Conservation (phyloP, 2,797 vertebrate species). For the Sebastes steindachneri region DNA sequence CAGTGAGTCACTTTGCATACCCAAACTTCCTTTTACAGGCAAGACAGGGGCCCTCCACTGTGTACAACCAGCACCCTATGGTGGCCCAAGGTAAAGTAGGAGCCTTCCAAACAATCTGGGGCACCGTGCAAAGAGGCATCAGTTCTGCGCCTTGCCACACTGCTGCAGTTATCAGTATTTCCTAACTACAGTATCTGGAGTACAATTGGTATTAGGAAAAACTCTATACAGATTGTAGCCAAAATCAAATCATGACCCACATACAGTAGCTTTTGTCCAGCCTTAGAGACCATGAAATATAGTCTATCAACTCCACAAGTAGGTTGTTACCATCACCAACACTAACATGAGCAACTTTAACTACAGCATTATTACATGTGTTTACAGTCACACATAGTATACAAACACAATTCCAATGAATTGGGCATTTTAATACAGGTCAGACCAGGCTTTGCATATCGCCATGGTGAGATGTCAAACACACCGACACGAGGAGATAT, state of each 20-base stretch:
- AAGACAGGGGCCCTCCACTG: conserved; percentile 21
- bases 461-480: conserved; percentile 53
- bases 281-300: background rate
- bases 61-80: conserved; percentile 34
- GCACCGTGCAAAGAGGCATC: conserved; percentile 21
- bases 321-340: background rate
- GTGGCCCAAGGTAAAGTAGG: conserved; percentile 36
- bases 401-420: conserved; percentile 15
- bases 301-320: background rate
- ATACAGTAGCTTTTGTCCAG: conserved; percentile 25
- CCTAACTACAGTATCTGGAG: conserved; percentile 46
- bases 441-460: conserved; percentile 55
- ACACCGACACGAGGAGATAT: conserved; percentile 32
- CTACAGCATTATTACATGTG: background rate
- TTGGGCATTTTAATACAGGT: conserved; percentile 22
- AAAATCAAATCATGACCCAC: conserved; percentile 48
- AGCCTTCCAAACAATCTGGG: conserved; percentile 39
- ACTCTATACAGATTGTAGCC: conserved; percentile 4
- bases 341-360: background rate
- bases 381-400: background rate
- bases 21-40: conserved; percentile 76
- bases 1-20: conserved; percentile 69
- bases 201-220: conserved; percentile 37
- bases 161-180: conserved; percentile 58
- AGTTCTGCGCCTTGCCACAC: conserved; percentile 46